Evolutionary conservation across 1,140 invertebrate species (phyloP), one percentile per base, ranked within the genome.

Genomic region (Ips nitidus): DNA sequence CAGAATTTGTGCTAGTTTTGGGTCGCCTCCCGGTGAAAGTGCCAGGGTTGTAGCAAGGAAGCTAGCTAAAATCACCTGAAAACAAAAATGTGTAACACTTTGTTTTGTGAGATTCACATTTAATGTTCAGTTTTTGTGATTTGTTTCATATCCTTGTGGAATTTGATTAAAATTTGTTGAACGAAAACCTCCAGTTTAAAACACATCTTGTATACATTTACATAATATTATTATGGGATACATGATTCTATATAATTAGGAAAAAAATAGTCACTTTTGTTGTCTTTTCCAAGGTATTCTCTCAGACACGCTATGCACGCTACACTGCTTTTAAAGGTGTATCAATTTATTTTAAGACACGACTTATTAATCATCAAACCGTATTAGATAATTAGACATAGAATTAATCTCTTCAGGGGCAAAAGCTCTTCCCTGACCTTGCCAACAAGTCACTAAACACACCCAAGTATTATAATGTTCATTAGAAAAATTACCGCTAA

Each of bases 1-100:
- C 1, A 71, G 4, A 38, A 63, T 61, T 53, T 71, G 64, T 7
- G 69, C 69, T n/a, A 4, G 41, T 50, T 58, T 71, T 22, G 70
- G 70, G 36, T 71, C 70, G 2, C 58, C 64, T 37, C 53, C 59
- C 36, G 40, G 38, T 7, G 64, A 36, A 41, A 38, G 37, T 41
- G 61, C 61, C 7, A 70, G 41, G 2, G 56, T 40, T 40, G 43
- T 53, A 43, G 64, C 58, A 1, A 71, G 41, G 4, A 71, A 22
- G 58, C 38, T 55, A n/a, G 52, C n/a, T 4, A 67, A 52, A 2
- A 67, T 52, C 37, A 63, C 52, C 70, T 71, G 40, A 56, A 22
- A 71, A 71, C 8, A 45, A 58, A 61, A 41, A 37, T 43, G 7
- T 45, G 42, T 42, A 8, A 7, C 56, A 4, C 7, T 8, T 6